phyloP scores from a whole-genome alignment of 2,888 invertebrate genomes.

The Chorisops tibialis region DNA sequence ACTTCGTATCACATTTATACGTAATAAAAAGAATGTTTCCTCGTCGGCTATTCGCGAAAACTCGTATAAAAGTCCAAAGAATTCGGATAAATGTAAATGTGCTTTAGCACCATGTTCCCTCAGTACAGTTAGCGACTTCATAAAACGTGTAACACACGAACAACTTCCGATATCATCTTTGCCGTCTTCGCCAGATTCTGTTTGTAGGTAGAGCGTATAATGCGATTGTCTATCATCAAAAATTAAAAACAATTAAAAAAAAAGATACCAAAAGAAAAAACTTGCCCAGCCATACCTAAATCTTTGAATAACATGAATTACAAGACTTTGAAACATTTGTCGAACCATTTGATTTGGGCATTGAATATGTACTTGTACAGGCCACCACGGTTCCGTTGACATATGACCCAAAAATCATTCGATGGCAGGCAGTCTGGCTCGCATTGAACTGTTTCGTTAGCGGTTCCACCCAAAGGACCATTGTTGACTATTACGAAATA shows the following conservation, averaged over 20 bases:
- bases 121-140: conserved; percentile 78
- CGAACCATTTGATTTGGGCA: conserved; percentile 96
- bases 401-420: conserved; percentile 92
- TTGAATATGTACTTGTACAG: conserved; percentile 88
- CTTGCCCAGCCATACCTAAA: conserved; percentile 59
- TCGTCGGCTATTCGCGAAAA: conserved; percentile 95
- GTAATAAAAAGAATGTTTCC: conserved; percentile 82
- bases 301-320: conserved; percentile 91
- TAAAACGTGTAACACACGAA: conserved; percentile 89
- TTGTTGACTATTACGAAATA: conserved; percentile 66
- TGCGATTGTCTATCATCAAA: conserved; percentile 56
- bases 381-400: conserved; percentile 94
- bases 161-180: conserved; percentile 62
- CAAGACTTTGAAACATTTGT: conserved; percentile 93
- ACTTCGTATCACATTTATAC: conserved; percentile 81
- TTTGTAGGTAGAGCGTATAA: conserved; percentile 60
- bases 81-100: conserved; percentile 85
- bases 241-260: not conserved
- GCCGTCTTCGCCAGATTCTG: conserved; percentile 54
- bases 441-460: conserved; percentile 93
- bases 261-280: not conserved
- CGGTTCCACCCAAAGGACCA: conserved; percentile 95
- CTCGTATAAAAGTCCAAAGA: conserved; percentile 87
- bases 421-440: conserved; percentile 78
- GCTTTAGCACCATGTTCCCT: conserved; percentile 86